These are phyloP conservation scores for Vombatus ursinus DNA, from an alignment of 2,113 vertebrate genomes.

Conservation along the genomic window DNA sequence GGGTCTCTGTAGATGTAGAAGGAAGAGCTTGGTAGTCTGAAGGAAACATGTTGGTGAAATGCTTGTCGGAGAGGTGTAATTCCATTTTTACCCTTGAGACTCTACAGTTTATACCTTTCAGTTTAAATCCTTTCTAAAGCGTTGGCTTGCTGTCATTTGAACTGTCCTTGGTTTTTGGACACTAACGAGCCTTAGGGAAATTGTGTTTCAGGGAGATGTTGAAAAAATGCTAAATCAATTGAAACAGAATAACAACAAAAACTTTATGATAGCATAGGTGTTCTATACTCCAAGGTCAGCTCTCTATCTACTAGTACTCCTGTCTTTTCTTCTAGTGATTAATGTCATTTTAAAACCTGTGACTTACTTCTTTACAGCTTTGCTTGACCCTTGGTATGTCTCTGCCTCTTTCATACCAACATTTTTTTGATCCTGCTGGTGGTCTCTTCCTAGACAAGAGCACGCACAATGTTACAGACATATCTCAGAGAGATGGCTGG, in stretches of 20 bases:
- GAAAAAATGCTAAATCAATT: not conserved
- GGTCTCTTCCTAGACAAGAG: not conserved
- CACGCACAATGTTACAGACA: not conserved
- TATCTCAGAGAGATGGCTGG: not conserved
- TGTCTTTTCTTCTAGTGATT: not conserved
- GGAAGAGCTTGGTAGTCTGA: too few species aligned
- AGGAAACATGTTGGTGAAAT: not conserved
- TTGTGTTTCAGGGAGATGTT: not conserved
- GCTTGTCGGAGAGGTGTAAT: not conserved
- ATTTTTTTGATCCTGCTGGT: not conserved
- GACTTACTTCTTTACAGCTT: not conserved
- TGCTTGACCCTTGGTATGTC: not conserved
- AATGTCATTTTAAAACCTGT: not conserved
- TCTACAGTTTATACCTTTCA: not conserved
- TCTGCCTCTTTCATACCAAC: not conserved
- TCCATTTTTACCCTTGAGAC: not conserved
- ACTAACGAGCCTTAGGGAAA: not conserved
- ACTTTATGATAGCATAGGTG: not conserved
- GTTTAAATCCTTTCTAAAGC: not conserved
- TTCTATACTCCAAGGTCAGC: not conserved
- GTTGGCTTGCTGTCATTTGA: not conserved
- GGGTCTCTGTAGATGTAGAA: not conserved
- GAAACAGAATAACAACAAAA: not conserved
- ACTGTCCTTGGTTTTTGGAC: not conserved
- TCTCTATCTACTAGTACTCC: not conserved